A percentile compares a stretch with the other conserved stretches of the same genome.
phyloP scores from a whole-genome alignment of 2,113 vertebrate species.

The Pterophyllum scalare region DNA sequence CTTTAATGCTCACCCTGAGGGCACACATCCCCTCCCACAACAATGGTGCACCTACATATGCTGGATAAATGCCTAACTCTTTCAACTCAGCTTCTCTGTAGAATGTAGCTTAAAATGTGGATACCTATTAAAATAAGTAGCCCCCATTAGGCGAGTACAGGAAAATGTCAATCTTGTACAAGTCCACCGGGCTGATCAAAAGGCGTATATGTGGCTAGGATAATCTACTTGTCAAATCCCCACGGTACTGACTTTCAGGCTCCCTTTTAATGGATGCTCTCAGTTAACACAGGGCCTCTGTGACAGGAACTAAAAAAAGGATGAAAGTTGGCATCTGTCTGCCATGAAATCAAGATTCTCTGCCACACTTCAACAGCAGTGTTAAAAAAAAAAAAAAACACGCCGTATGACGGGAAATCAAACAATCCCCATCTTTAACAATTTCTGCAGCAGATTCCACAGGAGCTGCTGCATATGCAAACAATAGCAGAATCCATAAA shows the following conservation, averaged over 20 bases:
- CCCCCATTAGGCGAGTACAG: slow-evolving; percentile 26
- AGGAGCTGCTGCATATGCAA: slow-evolving; percentile 41
- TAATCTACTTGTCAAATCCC: slow-evolving; percentile 37
- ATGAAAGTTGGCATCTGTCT: slow-evolving; percentile 64
- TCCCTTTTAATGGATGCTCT: slow-evolving; percentile 54
- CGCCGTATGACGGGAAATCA: slow-evolving; percentile 9
- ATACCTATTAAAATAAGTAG: slow-evolving; percentile 14
- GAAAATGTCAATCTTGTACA: slow-evolving; percentile 39
- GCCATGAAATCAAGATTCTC: slow-evolving; percentile 50
- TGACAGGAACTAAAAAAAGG: slow-evolving; percentile 49
- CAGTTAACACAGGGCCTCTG: slow-evolving; percentile 29
- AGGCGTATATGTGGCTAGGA: slow-evolving; percentile 12
- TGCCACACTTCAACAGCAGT: slow-evolving; percentile 13
- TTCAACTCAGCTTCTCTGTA: slow-evolving; percentile 13
- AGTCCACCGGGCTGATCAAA: slow-evolving; percentile 49
- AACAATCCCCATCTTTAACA: slow-evolving; percentile 44
- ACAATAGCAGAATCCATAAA: slow-evolving; percentile 54
- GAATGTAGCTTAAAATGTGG: slow-evolving; percentile 19
- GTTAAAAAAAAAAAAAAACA: background rate
- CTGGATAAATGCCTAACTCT: background rate
- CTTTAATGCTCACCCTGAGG: slow-evolving; percentile 57
- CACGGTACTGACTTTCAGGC: slow-evolving; percentile 41
- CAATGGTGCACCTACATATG: slow-evolving; percentile 17
- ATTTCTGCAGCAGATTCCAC: slow-evolving; percentile 30
- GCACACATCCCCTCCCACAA: slow-evolving; percentile 37